These are phyloP conservation scores for Pristionchus arcanus DNA, from an alignment of 2,888 invertebrate species.

Conservation along the genomic window DNA sequence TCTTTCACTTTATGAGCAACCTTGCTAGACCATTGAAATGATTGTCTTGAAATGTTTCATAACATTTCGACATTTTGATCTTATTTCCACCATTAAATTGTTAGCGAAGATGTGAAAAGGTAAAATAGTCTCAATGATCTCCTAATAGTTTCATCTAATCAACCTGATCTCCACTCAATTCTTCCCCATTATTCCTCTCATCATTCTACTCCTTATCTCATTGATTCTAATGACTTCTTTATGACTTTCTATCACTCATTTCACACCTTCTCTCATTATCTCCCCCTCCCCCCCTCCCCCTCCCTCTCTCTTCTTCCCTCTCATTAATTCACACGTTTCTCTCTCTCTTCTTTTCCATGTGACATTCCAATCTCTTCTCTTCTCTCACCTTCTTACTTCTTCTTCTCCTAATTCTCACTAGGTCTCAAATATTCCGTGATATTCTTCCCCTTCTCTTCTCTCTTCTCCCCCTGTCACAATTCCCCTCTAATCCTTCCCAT, in stretches of 20 bases:
- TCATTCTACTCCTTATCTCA: slow-evolving; percentile 5
- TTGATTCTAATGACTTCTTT: slow-evolving; percentile 16
- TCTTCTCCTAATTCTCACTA: slow-evolving; percentile 15
- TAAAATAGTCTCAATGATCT: background rate
- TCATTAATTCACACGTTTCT: slow-evolving; percentile 10
- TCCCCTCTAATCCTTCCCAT: slow-evolving; percentile 19
- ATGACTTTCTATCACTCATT: slow-evolving; percentile 43
- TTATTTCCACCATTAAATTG: too few relatives aligned
- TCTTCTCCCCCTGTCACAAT: background rate
- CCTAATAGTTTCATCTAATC: background rate
- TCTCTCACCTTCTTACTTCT: slow-evolving; percentile 19
- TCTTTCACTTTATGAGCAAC: too few relatives aligned
- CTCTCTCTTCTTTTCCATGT: slow-evolving; percentile 22
- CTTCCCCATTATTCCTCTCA: background rate
- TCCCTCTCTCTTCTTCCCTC: background rate
- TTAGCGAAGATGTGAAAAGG: too few relatives aligned
- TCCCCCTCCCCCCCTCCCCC: slow-evolving; percentile 20
- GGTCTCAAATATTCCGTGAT: slow-evolving; percentile 22
- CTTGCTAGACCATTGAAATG: background rate
- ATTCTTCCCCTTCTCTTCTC: background rate
- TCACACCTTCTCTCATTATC: slow-evolving; percentile 40
- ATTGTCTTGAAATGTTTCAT: too few relatives aligned
- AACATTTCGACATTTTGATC: too few relatives aligned
- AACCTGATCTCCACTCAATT: background rate
- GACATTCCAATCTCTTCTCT: slow-evolving; percentile 11